These are phyloP conservation scores for Xenops minutus DNA, from an alignment of 2,797 vertebrate species.

Conservation along the genomic window DNA sequence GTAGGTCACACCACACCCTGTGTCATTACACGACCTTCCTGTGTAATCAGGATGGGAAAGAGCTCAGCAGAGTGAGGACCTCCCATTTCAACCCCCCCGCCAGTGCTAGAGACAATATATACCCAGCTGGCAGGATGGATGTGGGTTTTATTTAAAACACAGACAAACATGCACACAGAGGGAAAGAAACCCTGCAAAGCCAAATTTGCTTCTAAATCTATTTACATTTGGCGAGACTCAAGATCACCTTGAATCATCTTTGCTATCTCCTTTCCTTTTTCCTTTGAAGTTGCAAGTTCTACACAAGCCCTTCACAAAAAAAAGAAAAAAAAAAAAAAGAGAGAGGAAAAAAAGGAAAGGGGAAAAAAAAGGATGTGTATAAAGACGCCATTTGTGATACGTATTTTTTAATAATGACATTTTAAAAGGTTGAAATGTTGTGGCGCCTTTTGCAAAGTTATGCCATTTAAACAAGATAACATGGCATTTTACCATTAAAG, in stretches of 20 bases:
- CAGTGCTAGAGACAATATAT: background rate
- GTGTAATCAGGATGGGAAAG: background rate
- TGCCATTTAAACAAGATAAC: slow-evolving; percentile 49
- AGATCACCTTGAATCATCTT: slow-evolving; percentile 17
- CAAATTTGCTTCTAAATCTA: background rate
- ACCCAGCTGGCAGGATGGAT: background rate
- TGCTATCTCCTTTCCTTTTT: background rate
- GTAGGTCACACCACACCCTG: background rate
- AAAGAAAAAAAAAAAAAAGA: too few relatives aligned
- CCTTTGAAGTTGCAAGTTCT: slow-evolving; percentile 5
- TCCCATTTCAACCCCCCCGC: background rate
- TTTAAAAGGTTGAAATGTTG: slow-evolving; percentile 52
- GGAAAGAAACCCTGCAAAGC: background rate
- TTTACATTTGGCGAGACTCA: background rate
- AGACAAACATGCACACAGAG: background rate
- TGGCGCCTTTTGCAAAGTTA: background rate
- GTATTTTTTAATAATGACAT: slow-evolving; percentile 40
- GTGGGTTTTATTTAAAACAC: background rate
- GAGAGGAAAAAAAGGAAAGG: rapidly evolving
- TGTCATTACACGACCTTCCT: background rate
- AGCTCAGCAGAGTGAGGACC: background rate
- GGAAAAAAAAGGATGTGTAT: background rate
- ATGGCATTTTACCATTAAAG: slow-evolving; percentile 33
- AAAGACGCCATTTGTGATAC: background rate
- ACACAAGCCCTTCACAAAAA: background rate